These are phyloP conservation scores for Sakesphorus luctuosus DNA, from an alignment of 2,113 vertebrate species.

Conservation along the genomic window DNA sequence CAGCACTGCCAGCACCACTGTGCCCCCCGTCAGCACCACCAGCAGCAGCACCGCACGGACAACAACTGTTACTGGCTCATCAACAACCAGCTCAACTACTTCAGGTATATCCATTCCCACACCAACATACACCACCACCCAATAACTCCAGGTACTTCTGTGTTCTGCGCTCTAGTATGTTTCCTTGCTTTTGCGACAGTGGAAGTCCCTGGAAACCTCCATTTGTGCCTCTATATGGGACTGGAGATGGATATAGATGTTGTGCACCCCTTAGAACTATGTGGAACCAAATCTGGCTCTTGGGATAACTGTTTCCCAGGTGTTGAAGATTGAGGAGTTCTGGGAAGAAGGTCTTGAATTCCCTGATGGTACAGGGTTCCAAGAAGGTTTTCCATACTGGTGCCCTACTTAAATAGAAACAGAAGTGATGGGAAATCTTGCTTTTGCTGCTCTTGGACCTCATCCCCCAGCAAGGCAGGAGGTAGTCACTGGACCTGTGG, in stretches of 20 bases:
- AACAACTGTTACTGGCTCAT: background rate
- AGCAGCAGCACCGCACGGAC: background rate
- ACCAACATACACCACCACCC: background rate
- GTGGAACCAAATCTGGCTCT: background rate
- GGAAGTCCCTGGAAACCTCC: background rate
- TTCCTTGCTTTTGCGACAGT: background rate
- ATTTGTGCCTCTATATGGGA: background rate
- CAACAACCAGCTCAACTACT: background rate
- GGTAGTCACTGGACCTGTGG: background rate
- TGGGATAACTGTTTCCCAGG: too few relatives aligned
- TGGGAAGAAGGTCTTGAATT: background rate
- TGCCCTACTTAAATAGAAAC: background rate
- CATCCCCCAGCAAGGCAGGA: background rate
- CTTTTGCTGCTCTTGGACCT: background rate
- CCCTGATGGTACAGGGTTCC: background rate
- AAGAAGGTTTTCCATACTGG: background rate
- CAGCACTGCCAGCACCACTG: background rate
- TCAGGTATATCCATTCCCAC: background rate
- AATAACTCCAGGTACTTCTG: background rate
- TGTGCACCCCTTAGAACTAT: too few relatives aligned
- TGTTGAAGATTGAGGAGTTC: background rate
- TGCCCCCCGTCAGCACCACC: background rate
- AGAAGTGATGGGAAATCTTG: background rate
- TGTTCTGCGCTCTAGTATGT: background rate
- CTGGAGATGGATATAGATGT: too few relatives aligned